A percentile compares a stretch with the other conserved stretches of the same genome.
phyloP scores from a whole-genome alignment of 2,888 invertebrate genomes.

The Megastigmus dorsalis region DNA sequence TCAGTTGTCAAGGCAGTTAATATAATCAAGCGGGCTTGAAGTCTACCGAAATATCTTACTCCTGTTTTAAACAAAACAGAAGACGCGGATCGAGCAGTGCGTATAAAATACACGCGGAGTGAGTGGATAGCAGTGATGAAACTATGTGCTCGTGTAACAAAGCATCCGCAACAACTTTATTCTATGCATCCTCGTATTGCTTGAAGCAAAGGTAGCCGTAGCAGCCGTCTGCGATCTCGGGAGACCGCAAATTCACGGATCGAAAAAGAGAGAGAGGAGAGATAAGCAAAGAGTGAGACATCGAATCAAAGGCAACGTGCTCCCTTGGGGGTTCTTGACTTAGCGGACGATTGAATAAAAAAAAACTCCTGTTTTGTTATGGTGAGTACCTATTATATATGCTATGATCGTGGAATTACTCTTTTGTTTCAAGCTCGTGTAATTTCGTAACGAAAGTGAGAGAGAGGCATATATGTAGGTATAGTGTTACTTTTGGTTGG shows the following conservation, averaged over 20 bases:
- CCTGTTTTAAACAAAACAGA: neutral
- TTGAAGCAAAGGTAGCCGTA: neutral
- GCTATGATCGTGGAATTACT: neutral
- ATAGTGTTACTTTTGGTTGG: neutral
- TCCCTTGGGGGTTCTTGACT: no score
- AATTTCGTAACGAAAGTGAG: constrained; percentile 8
- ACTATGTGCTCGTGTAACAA: neutral
- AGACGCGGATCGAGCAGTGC: neutral
- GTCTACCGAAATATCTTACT: neutral
- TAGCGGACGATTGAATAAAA: no score
- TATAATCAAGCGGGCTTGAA: neutral
- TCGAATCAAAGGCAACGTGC: no score
- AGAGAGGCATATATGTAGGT: no score
- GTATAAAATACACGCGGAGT: neutral
- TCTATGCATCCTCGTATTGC: neutral
- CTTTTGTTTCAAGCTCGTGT: neutral
- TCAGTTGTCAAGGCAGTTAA: neutral
- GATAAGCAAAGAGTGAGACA: neutral
- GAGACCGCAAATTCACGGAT: neutral
- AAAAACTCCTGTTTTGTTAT: no score
- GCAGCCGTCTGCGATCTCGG: neutral
- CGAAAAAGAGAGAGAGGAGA: neutral
- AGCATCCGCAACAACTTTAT: neutral
- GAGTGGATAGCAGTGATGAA: neutral
- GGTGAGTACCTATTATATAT: neutral